These are phyloP conservation scores for Sebastiscus albofasciatus DNA, from an alignment of 2,797 vertebrate species.

Conservation along the genomic window DNA sequence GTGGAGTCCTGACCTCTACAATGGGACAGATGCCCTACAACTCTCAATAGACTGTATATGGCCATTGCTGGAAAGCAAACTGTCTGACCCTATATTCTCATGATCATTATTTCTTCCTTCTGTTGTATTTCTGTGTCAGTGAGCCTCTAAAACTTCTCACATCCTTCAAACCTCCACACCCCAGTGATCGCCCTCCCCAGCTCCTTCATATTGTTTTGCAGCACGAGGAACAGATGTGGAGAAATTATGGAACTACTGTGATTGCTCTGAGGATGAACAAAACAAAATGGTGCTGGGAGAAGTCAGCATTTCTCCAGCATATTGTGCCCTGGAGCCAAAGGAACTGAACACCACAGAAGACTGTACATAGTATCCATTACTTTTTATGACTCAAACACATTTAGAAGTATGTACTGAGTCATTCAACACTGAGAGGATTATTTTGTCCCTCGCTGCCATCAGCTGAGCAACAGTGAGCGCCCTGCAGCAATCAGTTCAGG, in stretches of 20 bases:
- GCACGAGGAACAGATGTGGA: constrained; percentile 66
- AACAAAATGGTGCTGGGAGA: constrained; percentile 60
- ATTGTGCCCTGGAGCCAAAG: constrained; percentile 64
- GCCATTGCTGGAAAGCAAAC: not conserved
- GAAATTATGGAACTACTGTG: constrained; percentile 55
- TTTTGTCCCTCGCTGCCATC: constrained; percentile 51
- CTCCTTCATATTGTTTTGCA: constrained; percentile 41
- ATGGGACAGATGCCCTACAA: not conserved
- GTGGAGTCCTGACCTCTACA: not conserved
- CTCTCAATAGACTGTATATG: not conserved
- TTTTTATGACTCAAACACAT: constrained; percentile 70
- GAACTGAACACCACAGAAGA: constrained; percentile 50
- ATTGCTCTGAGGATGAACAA: constrained; percentile 65
- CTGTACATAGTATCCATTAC: constrained; percentile 63
- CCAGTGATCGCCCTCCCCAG: constrained; percentile 18
- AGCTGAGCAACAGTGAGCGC: constrained; percentile 43
- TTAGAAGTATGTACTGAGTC: constrained; percentile 65
- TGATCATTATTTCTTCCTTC: not conserved
- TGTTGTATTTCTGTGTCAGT: not conserved
- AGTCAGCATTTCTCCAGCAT: constrained; percentile 61
- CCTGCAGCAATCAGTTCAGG: constrained; percentile 60
- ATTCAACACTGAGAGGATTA: constrained; percentile 67
- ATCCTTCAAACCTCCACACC: constrained; percentile 14
- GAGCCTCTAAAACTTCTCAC: constrained; percentile 6
- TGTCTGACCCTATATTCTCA: not conserved